Base-by-base conservation (phyloP, 2,797 vertebrate genomes). In the Myoxocephalus aenaeus region DNA sequence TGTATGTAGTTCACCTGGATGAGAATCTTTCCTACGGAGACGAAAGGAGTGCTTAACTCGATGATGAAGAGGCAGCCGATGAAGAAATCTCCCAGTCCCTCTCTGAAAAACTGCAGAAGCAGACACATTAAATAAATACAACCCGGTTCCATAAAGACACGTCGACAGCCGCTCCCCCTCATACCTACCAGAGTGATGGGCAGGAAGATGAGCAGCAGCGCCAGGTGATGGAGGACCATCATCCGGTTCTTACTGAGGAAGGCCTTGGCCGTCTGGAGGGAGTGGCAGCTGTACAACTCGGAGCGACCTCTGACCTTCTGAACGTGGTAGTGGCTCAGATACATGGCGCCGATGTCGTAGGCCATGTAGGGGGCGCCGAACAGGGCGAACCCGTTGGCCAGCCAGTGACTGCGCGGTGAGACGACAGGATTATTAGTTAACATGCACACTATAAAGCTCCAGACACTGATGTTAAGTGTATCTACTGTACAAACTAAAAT, bases 31-130 rank as follows among this genome's bases (percentile, higher is more conserved):
- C 95, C 97, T 65, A 96, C 59, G 0, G 96, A 96, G 15, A 98
- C 87, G 0, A 97, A 98, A 0, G 96, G 96, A 0, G 96, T 97
- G 92, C 97, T 98, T 89, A 97, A 89, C 91, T 98, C 97, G 64
- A 96, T 95, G 5, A 20, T 93, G 90, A 96, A 96, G 75, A 98
- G 88, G 83, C 97, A 98, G 77, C 96, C 97, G 0, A 97, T 90
- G 0, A 97, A 97, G 93, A 98, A 98, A 80, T 98, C 97, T 0
- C 97, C 97, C 17, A 96, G 91, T 17, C 96, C 95, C 84, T 96
- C 94, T 75, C 96, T 95, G 59, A 96, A 90, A 74, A 94, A 95
- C 97, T 98, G 90, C n/a, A 14, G 65, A 56, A 72, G n/a, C 9
- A 70, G 2, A 56, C 20, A 73, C 20, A 42, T 5, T 38, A 38